These are phyloP conservation scores for Phortica okadai DNA, from an alignment of 2,888 invertebrate genomes.

Conservation along the genomic window DNA sequence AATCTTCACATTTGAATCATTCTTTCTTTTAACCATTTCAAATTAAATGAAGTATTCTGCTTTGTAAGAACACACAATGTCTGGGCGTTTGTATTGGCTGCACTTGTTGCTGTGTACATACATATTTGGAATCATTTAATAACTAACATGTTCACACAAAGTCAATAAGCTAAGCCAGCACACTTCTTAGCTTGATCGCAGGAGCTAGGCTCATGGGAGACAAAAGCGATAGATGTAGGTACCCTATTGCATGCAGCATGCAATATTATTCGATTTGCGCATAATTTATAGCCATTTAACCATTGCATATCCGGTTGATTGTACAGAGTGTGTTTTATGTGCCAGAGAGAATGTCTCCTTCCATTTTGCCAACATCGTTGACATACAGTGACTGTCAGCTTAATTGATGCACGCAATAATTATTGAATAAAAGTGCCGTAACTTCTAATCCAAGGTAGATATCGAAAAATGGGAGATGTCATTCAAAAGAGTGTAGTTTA, in stretches of 20 bases:
- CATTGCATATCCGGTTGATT: neutral
- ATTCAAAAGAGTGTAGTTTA: no score
- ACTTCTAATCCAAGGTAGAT: no score
- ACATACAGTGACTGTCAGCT: no score
- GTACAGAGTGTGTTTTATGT: neutral
- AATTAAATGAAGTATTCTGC: no score
- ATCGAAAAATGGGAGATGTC: no score
- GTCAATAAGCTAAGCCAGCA: neutral
- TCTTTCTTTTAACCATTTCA: no score
- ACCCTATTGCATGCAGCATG: neutral
- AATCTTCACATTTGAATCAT: no score
- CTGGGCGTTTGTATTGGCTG: neutral
- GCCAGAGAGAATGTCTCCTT: neutral
- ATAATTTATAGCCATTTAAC: slow-evolving; percentile 20
- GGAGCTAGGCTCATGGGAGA: neutral
- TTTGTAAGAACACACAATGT: neutral
- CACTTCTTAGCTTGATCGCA: neutral
- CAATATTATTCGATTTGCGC: slow-evolving; percentile 22
- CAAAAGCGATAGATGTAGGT: no score
- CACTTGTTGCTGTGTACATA: neutral
- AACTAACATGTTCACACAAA: slow-evolving; percentile 1
- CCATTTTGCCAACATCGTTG: neutral
- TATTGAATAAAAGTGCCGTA: no score
- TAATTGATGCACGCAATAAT: no score
- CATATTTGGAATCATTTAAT: slow-evolving; percentile 12